Evolutionary conservation across 2,888 invertebrate genomes (phyloP), one percentile per base, ranked within the genome.

Genomic region (Automeris io): DNA sequence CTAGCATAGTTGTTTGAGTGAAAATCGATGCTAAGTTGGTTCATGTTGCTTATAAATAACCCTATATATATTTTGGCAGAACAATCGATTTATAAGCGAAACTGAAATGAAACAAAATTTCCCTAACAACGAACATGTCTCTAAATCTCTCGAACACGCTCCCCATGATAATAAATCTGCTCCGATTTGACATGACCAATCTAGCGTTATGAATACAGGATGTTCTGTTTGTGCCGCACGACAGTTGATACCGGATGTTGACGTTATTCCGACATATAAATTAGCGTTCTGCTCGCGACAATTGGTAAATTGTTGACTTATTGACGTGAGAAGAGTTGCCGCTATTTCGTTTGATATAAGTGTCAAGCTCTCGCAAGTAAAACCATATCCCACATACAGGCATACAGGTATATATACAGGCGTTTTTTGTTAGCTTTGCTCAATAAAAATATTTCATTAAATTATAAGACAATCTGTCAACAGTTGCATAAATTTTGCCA

Each of bases 171-270:
- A 49, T 49, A 49, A 47, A 44, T 45, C 41, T 40, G 18, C 34
- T 40, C 33, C 35, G 35, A 33, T 46, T 37, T 40, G 37, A 49
- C 47, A 41, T 33, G 41, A 33, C 31, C 42, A 40, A 39, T 37
- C 29, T 26, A 26, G 2, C 8, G 26, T 13, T 26, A 26, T 16
- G 16, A 37, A 22, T 16, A 53, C 46, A 51, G 57, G 59, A 55
- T 54, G 51, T 26, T 42, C 37, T 50, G 51, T 46, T 40, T 42
- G 18, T 29, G 24, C 13, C 35, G 21, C 31, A 22, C 31, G 18
- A 23, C 34, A 22, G 34, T 23, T 49, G 46, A 57, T 57, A 54
- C 61, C 53, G 66, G 66, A 67, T 62, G 66, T 61, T 66, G 62
- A 61, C 48, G 59, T 40, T 29, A 29, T 29, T 16, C 29, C 9